These are phyloP conservation scores for Pammene fasciana DNA, from an alignment of 2,888 invertebrate genomes.

Conservation along the genomic window DNA sequence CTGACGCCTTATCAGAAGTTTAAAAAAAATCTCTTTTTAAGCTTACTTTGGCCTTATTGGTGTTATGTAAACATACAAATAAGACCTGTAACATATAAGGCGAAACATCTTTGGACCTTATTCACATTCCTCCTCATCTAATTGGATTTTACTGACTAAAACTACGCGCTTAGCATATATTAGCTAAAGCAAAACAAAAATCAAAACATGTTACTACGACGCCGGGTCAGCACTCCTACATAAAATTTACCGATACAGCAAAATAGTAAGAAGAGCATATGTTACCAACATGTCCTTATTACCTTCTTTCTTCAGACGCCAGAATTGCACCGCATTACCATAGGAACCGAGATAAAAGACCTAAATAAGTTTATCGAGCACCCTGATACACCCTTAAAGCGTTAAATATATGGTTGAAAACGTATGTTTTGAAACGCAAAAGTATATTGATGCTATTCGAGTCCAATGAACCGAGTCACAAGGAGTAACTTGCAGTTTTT, in stretches of 20 bases:
- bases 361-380: constrained; percentile 16
- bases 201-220: constrained; percentile 27
- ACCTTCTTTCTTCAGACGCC: not conserved
- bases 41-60: not conserved
- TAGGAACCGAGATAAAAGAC: constrained; percentile 36
- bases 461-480: constrained; percentile 28
- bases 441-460: constrained; percentile 6
- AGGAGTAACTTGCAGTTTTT: constrained; percentile 30
- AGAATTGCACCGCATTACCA: constrained; percentile 36
- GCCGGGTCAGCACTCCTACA: constrained; percentile 27
- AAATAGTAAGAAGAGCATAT: not conserved
- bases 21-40: not conserved
- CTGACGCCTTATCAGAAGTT: not conserved
- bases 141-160: constrained; percentile 29
- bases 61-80: constrained; percentile 4
- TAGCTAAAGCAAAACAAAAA: constrained; percentile 27
- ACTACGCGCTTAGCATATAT: constrained; percentile 17
- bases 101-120: constrained; percentile 1
- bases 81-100: not conserved
- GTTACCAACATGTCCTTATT: not conserved
- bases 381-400: constrained; percentile 5
- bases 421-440: not conserved
- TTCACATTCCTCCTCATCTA: constrained; percentile 17
- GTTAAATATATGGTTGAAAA: constrained; percentile 14
- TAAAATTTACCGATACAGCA: constrained; percentile 9